Evolutionary conservation across 2,888 invertebrate genomes (phyloP).

Genomic region (Drosophila lutescens): DNA sequence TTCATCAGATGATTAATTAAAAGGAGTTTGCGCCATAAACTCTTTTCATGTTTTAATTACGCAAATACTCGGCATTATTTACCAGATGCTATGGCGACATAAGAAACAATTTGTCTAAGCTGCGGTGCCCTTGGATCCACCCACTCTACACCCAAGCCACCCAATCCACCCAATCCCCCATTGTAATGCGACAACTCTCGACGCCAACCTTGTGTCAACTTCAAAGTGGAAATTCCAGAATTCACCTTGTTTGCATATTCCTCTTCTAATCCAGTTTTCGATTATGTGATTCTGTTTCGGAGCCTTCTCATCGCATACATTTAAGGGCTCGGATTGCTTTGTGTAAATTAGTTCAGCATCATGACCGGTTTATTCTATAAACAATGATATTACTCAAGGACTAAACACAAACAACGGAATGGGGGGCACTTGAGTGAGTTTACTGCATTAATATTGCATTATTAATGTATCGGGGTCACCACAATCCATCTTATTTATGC

Average conservation of each 20-base stretch:
- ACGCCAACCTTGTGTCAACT: constrained; percentile 51
- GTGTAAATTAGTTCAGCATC: constrained; percentile 58
- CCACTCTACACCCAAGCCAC: not conserved
- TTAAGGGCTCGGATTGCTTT: constrained; percentile 40
- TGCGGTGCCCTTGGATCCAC: constrained; percentile 22
- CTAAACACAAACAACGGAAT: not conserved
- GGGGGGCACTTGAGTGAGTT: not conserved
- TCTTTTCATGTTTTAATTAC: constrained; percentile 81
- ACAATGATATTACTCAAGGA: not conserved
- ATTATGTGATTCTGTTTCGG: not conserved
- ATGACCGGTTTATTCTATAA: constrained; percentile 14
- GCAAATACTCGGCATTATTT: constrained; percentile 74
- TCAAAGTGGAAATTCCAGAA: constrained; percentile 73
- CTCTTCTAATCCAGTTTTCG: constrained; percentile 2
- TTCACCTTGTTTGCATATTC: constrained; percentile 36
- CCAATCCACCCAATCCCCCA: constrained; percentile 5
- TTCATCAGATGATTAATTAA: constrained; percentile 64
- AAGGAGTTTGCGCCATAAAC: constrained; percentile 71
- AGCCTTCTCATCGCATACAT: constrained; percentile 33
- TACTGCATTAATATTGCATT: too few species aligned
- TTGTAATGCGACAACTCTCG: constrained; percentile 65
- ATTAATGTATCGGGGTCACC: too few species aligned
- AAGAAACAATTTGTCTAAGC: constrained; percentile 69
- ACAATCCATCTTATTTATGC: too few species aligned
- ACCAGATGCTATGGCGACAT: constrained; percentile 57